These are phyloP conservation scores for Lucifuga dentata DNA, from an alignment of 2,113 vertebrate genomes.

Conservation along the genomic window DNA sequence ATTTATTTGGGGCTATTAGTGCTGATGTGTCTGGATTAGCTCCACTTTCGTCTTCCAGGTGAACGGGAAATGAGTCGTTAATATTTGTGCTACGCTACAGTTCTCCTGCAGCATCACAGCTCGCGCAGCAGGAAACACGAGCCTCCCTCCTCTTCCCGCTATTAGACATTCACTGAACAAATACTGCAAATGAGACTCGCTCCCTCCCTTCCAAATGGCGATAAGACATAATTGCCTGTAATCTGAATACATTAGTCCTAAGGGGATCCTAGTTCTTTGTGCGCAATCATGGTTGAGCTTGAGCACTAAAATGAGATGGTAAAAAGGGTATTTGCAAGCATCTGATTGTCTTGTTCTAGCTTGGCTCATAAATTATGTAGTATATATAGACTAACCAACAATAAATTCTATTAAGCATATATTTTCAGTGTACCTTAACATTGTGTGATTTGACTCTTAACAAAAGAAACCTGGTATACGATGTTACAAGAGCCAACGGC, in stretches of 20 bases:
- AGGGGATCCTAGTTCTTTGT: constrained; percentile 65
- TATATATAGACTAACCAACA: not conserved
- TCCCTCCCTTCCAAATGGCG: constrained; percentile 64
- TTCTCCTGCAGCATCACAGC: constrained; percentile 61
- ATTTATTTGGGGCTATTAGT: constrained; percentile 74
- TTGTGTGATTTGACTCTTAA: not conserved
- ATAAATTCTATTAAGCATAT: not conserved
- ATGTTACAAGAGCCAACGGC: not conserved
- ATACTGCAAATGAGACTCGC: constrained; percentile 65
- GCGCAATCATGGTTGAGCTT: constrained; percentile 54
- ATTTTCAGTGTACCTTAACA: not conserved
- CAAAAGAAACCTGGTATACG: too few relatives aligned
- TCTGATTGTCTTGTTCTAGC: not conserved
- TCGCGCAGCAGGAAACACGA: constrained; percentile 58
- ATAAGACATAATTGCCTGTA: constrained; percentile 71
- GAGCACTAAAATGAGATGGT: constrained; percentile 40
- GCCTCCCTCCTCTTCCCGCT: constrained; percentile 48
- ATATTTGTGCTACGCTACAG: constrained; percentile 62
- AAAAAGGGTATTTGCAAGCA: constrained; percentile 10
- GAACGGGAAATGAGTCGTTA: constrained; percentile 67
- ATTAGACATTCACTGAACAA: constrained; percentile 60
- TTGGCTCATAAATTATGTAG: constrained; percentile 18
- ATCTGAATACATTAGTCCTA: constrained; percentile 75
- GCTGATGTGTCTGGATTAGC: constrained; percentile 69
- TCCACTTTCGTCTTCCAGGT: constrained; percentile 63